Evolutionary conservation across 1,140 invertebrate genomes (phyloP).

Genomic region (Mactra quadrangularis): DNA sequence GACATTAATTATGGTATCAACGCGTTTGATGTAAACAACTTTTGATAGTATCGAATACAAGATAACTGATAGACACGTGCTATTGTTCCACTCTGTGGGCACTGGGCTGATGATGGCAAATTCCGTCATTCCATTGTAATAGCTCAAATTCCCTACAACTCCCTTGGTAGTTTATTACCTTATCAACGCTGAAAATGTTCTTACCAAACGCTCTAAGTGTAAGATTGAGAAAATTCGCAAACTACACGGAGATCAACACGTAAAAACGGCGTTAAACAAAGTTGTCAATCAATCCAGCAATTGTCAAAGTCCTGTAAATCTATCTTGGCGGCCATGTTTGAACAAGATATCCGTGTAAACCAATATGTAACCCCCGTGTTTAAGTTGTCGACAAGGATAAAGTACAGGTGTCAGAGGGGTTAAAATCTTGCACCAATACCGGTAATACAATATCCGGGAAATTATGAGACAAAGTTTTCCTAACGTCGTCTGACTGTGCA

Average conservation of each 20-base stretch:
- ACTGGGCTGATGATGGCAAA: constrained; percentile 10
- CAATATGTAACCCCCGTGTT: constrained; percentile 63
- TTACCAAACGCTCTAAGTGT: no score
- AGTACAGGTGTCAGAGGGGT: constrained; percentile 60
- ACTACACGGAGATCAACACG: no score
- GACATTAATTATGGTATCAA: constrained; percentile 57
- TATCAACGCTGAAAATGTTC: not conserved
- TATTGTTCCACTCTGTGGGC: constrained; percentile 40
- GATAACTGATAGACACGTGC: constrained; percentile 56
- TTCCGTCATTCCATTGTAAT: constrained; percentile 16
- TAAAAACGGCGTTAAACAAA: no score
- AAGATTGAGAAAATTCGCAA: no score
- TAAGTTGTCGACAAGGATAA: constrained; percentile 56
- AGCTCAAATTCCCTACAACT: not conserved
- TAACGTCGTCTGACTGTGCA: constrained; percentile 18
- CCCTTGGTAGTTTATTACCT: not conserved
- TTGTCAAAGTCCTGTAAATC: constrained; percentile 24
- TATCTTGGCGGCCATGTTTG: constrained; percentile 56
- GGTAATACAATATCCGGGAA: constrained; percentile 60
- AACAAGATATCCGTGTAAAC: constrained; percentile 58
- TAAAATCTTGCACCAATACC: constrained; percentile 46
- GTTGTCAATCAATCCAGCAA: constrained; percentile 13
- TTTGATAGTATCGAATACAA: constrained; percentile 46
- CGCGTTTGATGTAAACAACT: constrained; percentile 57
- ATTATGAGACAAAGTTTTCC: constrained; percentile 32